Evolutionary conservation across 2,888 invertebrate species (phyloP), one percentile per base, ranked within the genome.

Genomic region (Trisateles emortualis): DNA sequence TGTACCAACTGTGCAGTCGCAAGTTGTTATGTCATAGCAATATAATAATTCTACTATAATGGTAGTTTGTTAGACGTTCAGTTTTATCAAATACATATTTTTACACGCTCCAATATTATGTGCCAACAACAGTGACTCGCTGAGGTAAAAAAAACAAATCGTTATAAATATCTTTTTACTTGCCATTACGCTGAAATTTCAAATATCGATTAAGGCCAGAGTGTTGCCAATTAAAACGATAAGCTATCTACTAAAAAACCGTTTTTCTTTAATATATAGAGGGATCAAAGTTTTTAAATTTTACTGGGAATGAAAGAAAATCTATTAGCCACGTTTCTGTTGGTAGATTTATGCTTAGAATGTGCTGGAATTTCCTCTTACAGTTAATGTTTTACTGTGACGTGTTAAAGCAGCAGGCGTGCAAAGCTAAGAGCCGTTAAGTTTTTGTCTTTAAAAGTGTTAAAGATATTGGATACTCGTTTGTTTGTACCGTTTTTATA

Each of bases 201-300:
- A 59, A 58, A 60, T 50, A 43, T 42, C 52, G 51, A 65, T 69
- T 58, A 50, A 38, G 26, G 47, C 22, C 22, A 11, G 11, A 52
- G 52, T 43, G 56, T 49, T 52, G 26, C 55, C 52, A 64, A 69
- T 73, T 65, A 68, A 59, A 61, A 52, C 13, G 33, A 30, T 45
- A 30, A 56, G 38, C 26, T 26, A 26, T 26, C 19, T 42, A 43
- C 32, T 39, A 44, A 42, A 55, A 53, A 40, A 39, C 26, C 54
- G 44, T 53, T 59, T 49, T 11, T 10, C 41, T 53, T 47, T 46
- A 43, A 44, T 32, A 45, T 56, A 43, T 45, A 49, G 24, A 46
- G 46, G 49, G 55, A 60, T 63, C 53, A 54, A 56, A 55, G 24
- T 55, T 64, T 44, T 46, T 45, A 45, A 48, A 50, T 48, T 53